A percentile compares a stretch with the other conserved stretches of the same genome.
Conservation (phyloP, 2,113 vertebrate species). For the Sturnira hondurensis region DNA sequence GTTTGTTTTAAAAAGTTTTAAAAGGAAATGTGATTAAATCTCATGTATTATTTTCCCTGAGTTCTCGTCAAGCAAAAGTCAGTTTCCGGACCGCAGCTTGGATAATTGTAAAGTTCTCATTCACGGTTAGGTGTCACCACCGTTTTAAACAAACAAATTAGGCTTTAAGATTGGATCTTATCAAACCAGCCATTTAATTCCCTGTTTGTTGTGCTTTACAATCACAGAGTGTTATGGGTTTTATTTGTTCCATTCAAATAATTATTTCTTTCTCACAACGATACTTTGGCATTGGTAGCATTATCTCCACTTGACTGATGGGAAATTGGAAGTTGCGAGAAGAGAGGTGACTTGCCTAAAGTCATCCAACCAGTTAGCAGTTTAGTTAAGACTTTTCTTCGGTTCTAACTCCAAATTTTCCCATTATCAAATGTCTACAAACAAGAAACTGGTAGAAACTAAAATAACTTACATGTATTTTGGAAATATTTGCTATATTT, state of each 20-base stretch:
- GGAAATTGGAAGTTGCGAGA: background rate
- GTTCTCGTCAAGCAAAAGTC: constrained; percentile 45
- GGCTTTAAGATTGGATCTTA: constrained; percentile 47
- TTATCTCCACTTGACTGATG: background rate
- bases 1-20: background rate
- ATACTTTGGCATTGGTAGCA: background rate
- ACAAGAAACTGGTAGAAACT: background rate
- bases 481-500: constrained; percentile 8
- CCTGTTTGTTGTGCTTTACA: constrained; percentile 45
- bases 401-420: background rate
- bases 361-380: background rate
- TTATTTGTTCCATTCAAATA: constrained; percentile 24
- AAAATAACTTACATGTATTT: background rate
- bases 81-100: background rate
- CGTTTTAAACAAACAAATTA: constrained; percentile 65
- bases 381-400: background rate
- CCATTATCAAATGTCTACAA: background rate
- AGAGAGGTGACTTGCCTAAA: background rate
- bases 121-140: background rate
- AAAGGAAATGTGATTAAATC: constrained; percentile 1
- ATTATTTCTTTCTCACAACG: background rate
- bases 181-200: constrained; percentile 38
- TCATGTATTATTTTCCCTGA: constrained; percentile 45
- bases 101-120: constrained; percentile 8
- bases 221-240: constrained; percentile 18